A percentile compares a stretch with the other conserved stretches of the same genome.
These are phyloP conservation scores for Sylvicola cinctus DNA, from an alignment of 2,888 invertebrate species.

Conservation along the genomic window DNA sequence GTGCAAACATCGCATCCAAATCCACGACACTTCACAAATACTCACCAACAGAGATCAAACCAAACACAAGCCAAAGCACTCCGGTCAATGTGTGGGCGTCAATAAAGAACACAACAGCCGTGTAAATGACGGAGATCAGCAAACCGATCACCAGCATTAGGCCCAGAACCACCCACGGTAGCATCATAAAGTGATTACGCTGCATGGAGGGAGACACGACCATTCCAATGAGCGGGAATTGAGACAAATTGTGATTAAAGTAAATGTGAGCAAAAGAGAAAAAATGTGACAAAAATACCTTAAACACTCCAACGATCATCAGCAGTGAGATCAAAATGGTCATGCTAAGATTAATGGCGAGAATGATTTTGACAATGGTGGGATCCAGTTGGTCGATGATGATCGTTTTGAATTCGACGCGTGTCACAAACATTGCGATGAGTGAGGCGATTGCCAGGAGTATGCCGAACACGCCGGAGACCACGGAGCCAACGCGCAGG, in stretches of 20 bases:
- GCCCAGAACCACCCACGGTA: slow-evolving; percentile 67
- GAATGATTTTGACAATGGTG: slow-evolving; percentile 50
- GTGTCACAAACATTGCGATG: slow-evolving; percentile 39
- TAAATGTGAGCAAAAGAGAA: no score
- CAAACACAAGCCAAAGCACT: slow-evolving; percentile 37
- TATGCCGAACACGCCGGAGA: slow-evolving; percentile 51
- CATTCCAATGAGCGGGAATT: no score
- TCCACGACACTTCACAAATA: slow-evolving; percentile 5
- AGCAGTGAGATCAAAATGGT: slow-evolving; percentile 62
- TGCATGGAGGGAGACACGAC: no score
- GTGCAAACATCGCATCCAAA: not conserved
- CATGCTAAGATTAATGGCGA: slow-evolving; percentile 60
- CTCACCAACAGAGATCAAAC: slow-evolving; percentile 39
- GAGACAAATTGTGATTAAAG: no score
- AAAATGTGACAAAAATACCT: slow-evolving; percentile 3
- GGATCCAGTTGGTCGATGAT: slow-evolving; percentile 50
- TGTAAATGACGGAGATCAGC: slow-evolving; percentile 59
- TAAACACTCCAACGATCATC: slow-evolving; percentile 37
- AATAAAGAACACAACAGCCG: slow-evolving; percentile 50
- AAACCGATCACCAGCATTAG: slow-evolving; percentile 59
- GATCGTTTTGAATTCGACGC: slow-evolving; percentile 55
- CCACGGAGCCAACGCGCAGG: slow-evolving; percentile 49
- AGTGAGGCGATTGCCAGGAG: slow-evolving; percentile 52
- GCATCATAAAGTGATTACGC: slow-evolving; percentile 64
- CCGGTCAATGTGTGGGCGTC: slow-evolving; percentile 35